Base-by-base conservation (phyloP, 2,888 invertebrate species). In the Yponomeuta cagnagella region DNA sequence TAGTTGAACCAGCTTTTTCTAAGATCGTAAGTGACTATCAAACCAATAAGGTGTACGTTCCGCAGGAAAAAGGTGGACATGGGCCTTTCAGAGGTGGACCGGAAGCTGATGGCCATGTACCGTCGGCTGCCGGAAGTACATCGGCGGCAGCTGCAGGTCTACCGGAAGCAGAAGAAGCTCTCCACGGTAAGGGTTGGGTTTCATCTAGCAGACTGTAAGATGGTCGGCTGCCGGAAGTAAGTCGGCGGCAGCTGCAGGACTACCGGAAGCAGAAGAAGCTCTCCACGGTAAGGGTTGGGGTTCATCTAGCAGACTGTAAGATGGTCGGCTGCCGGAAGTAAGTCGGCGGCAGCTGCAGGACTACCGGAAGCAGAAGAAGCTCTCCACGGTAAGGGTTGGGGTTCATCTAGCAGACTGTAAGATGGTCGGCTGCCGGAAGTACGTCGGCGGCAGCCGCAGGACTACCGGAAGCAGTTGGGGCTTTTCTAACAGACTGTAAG, bases 21-120 rank as follows among this genome's bases (percentile, higher is more conserved):
- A 23, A 23, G 23, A 23, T 23, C 23, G 23, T 23, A 23, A 23
- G 23, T 23, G 23, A 23, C 23, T 23, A 23, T 23, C 23, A 23
- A 23, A 23, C 23, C 23, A 23, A 23, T 23, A 23, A 23, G 23
- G 23, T 1, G 23, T 23, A 23, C 23, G 23, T 23, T 33, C 5
- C 33, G 33, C 78, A 91, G 91, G 78, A 90, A 89, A 80, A 86
- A 86, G 6, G 89, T 91, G 31, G 90, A 91, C 75, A 76, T 85
- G 73, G 90, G 90, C 0, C 75, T 92, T 33, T 86, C 88, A 0
- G 90, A 88, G 58, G 91, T 91, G 74, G 90, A 92, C 75, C 80
- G 89, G 2, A 91, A 90, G 78, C 73, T 92, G 74, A 91, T 91
- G 89, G 90, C 89, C 73, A 92, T 92, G 89, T 92, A 92, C 78